These are phyloP conservation scores for Euleptes europaea DNA, from an alignment of 2,113 vertebrate species.

Conservation along the genomic window DNA sequence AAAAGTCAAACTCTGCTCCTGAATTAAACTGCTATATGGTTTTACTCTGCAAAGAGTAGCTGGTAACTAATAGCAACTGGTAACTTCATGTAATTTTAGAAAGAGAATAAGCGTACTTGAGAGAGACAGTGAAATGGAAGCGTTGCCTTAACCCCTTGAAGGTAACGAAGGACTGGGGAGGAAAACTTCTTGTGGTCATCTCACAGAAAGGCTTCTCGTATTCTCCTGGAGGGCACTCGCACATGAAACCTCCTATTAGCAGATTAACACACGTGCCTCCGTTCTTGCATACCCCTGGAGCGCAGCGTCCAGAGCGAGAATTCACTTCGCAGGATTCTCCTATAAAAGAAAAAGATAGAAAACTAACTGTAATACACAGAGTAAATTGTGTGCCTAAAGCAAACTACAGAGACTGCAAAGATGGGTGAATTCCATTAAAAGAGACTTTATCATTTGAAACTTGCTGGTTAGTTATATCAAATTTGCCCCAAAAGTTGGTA, in stretches of 20 bases:
- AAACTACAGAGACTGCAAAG: neutral
- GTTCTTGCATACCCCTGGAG: slow-evolving; percentile 77
- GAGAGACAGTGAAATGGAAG: slow-evolving; percentile 81
- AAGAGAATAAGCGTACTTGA: slow-evolving; percentile 67
- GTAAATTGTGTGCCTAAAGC: neutral
- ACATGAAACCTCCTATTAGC: slow-evolving; percentile 81
- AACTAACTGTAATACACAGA: neutral
- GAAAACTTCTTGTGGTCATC: slow-evolving; percentile 81
- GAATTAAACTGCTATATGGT: neutral
- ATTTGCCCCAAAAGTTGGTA: neutral
- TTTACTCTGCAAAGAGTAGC: accelerated
- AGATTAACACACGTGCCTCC: slow-evolving; percentile 83
- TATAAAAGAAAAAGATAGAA: slow-evolving; percentile 38
- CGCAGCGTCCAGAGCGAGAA: slow-evolving; percentile 75
- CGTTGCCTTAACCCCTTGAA: slow-evolving; percentile 83
- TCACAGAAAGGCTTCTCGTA: slow-evolving; percentile 80
- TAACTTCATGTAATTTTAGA: neutral
- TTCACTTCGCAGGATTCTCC: slow-evolving; percentile 80
- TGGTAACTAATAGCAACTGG: neutral
- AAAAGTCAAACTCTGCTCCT: neutral
- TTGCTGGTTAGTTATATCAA: slow-evolving; percentile 21
- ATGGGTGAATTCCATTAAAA: neutral
- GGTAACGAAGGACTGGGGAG: slow-evolving; percentile 79
- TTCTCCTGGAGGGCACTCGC: slow-evolving; percentile 74
- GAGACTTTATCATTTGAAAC: neutral